phyloP scores from a whole-genome alignment of 2,113 vertebrate species.

The Chaetodon auriga region DNA sequence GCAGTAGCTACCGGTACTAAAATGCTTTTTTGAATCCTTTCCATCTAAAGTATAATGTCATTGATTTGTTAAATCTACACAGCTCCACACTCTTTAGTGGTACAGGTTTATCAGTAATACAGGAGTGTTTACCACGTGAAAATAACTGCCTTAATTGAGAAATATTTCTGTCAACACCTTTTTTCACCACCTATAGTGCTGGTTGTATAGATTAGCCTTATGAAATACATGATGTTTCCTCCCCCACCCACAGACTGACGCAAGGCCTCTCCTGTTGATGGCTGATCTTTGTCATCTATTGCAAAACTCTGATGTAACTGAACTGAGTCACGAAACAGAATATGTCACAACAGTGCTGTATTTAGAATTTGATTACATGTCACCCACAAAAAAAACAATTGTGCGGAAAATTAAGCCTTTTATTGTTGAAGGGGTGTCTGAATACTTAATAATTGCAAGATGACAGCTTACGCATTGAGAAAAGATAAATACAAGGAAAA shows the following conservation, averaged over 20 bases:
- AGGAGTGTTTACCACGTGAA: neutral
- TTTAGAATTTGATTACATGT: constrained; percentile 3
- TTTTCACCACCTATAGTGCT: neutral
- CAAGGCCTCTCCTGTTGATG: neutral
- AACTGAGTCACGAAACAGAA: neutral
- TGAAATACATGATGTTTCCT: neutral
- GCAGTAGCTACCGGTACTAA: neutral
- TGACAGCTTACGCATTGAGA: neutral
- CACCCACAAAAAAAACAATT: neutral
- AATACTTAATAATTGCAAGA: neutral
- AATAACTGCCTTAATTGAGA: neutral
- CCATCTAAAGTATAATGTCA: neutral
- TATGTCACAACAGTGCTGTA: neutral
- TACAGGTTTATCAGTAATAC: neutral
- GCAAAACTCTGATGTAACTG: constrained; percentile 12
- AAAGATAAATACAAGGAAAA: neutral
- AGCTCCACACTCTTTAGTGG: neutral
- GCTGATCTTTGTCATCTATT: neutral
- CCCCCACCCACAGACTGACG: constrained; percentile 1
- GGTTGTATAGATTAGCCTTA: neutral
- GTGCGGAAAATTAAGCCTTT: no score
- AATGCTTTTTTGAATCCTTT: neutral
- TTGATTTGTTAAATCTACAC: neutral
- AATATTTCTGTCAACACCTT: neutral
- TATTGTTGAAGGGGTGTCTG: neutral